These are phyloP conservation scores for Caenorhabditis tropicalis DNA, from an alignment of 1,140 invertebrate genomes.

Conservation along the genomic window DNA sequence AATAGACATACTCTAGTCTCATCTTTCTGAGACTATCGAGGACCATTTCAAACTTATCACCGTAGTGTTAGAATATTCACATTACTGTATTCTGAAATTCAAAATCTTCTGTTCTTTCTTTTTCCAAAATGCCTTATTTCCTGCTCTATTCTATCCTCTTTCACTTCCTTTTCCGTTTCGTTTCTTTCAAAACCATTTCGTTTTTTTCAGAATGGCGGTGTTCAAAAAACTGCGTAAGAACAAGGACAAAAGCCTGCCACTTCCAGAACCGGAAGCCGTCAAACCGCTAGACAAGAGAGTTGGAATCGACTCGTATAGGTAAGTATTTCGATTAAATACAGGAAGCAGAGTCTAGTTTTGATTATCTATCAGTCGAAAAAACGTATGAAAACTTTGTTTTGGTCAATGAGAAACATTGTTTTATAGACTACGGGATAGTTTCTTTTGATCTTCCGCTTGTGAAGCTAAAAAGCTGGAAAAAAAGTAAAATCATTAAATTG, in stretches of 20 bases:
- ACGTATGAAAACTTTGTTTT: too few species aligned
- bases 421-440: too few species aligned
- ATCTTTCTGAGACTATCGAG: too few species aligned
- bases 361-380: too few species aligned
- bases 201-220: slow-evolving; percentile 55
- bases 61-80: too few species aligned
- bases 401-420: too few species aligned
- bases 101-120: not conserved
- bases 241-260: slow-evolving; percentile 55
- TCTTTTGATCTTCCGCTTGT: too few species aligned
- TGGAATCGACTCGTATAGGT: slow-evolving; percentile 57
- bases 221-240: slow-evolving; percentile 58
- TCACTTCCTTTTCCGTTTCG: not conserved
- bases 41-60: too few species aligned
- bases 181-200: not conserved
- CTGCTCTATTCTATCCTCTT: not conserved
- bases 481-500: too few species aligned
- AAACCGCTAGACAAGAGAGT: slow-evolving; percentile 56
- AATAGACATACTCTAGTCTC: too few species aligned
- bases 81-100: not conserved
- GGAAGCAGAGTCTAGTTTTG: not conserved
- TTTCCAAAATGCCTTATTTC: not conserved
- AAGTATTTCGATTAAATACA: not conserved
- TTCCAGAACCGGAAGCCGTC: slow-evolving; percentile 59
- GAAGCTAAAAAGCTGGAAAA: too few species aligned